Percentiles rank a stretch among this genome's conserved stretches.
These are phyloP conservation scores for Magallana gigas DNA, from an alignment of 1,140 invertebrate genomes.

Conservation along the genomic window DNA sequence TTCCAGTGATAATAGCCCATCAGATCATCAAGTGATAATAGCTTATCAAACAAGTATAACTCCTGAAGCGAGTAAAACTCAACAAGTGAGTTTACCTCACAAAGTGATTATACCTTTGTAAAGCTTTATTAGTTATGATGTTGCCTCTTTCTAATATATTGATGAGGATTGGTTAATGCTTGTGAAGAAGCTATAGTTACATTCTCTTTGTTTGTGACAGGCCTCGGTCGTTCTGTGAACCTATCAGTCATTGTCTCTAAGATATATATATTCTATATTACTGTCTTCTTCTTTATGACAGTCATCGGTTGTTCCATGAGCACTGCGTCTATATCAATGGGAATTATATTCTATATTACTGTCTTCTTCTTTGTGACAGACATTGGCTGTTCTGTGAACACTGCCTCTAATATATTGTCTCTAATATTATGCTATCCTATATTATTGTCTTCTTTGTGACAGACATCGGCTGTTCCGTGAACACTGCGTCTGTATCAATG, in stretches of 20 bases:
- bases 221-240: too few species aligned
- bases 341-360: slow-evolving; percentile 81
- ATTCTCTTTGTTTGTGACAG: too few species aligned
- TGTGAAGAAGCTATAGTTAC: slow-evolving; percentile 87
- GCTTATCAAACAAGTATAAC: too few species aligned
- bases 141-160: too few species aligned
- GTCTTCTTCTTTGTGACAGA: slow-evolving; percentile 75
- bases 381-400: too few species aligned
- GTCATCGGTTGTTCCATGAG: slow-evolving; percentile 93
- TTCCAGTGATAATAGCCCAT: too few species aligned
- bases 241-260: not conserved
- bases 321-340: slow-evolving; percentile 97
- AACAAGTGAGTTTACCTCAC: too few species aligned
- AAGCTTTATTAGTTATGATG: too few species aligned
- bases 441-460: slow-evolving; percentile 41
- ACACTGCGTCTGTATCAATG: slow-evolving; percentile 96
- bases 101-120: too few species aligned
- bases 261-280: not conserved
- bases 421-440: not conserved
- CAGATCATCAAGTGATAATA: too few species aligned
- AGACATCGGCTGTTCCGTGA: slow-evolving; percentile 93
- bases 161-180: too few species aligned
- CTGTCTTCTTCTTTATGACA: slow-evolving; percentile 67
- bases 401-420: slow-evolving; percentile 85
- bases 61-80: too few species aligned